Percentiles rank a stretch among this genome's conserved stretches.
phyloP scores from a whole-genome alignment of 1,140 invertebrate genomes.

The Galleria mellonella region DNA sequence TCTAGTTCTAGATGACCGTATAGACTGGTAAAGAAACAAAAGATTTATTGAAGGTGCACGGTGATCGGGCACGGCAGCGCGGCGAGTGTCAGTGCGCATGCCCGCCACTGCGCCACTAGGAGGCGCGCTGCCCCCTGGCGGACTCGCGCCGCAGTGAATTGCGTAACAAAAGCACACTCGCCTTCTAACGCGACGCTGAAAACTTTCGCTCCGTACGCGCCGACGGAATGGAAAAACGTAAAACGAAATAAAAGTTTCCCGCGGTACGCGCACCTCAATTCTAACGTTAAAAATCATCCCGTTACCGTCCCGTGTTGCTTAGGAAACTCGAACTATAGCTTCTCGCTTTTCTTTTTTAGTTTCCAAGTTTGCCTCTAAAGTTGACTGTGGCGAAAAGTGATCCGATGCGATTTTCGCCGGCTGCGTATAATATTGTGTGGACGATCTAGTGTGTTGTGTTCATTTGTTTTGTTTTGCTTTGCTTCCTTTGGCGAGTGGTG shows the following conservation, averaged over 20 bases:
- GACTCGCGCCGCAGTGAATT: conserved; percentile 59
- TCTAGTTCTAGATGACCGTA: not conserved
- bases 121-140: conserved; percentile 61
- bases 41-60: conserved; percentile 17
- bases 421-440: conserved; percentile 37
- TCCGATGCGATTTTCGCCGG: conserved; percentile 41
- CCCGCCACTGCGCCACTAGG: conserved; percentile 65
- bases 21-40: conserved; percentile 6
- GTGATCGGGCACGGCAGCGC: conserved; percentile 12
- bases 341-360: conserved; percentile 36
- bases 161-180: conserved; percentile 69
- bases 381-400: conserved; percentile 39
- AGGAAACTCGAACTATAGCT: conserved; percentile 12
- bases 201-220: conserved; percentile 52
- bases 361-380: conserved; percentile 38
- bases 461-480: conserved; percentile 60
- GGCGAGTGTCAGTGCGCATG: conserved; percentile 48
- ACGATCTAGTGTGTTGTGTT: conserved; percentile 49
- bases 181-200: conserved; percentile 48
- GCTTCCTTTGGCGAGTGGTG: conserved; percentile 47
- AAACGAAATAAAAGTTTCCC: conserved; percentile 60
- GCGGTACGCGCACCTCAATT: conserved; percentile 30
- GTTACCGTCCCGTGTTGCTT: not conserved
- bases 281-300: conserved; percentile 5
- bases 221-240: conserved; percentile 48